Evolutionary conservation across 2,888 invertebrate species (phyloP).

Genomic region (Euclidia mi): DNA sequence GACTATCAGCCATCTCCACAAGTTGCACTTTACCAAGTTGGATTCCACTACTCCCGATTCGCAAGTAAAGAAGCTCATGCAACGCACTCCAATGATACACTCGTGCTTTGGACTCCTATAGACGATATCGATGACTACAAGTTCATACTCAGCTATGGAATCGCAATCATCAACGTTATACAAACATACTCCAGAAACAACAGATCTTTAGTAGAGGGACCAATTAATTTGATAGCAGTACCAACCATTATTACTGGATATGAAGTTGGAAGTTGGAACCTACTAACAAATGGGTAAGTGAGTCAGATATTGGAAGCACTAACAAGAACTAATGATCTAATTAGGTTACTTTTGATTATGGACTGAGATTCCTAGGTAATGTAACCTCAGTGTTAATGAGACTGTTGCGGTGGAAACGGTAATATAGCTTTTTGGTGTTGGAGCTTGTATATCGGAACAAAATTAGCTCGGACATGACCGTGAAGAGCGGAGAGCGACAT

Average conservation of each 20-base stretch:
- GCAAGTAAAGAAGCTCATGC: constrained; percentile 57
- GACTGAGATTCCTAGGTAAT: not conserved
- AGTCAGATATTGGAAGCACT: constrained; percentile 6
- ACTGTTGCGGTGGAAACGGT: no score
- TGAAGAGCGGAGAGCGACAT: not conserved
- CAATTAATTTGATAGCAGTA: constrained; percentile 80
- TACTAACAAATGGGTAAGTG: constrained; percentile 81
- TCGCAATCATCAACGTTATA: constrained; percentile 73
- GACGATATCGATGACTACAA: constrained; percentile 66
- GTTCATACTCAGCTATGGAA: constrained; percentile 74
- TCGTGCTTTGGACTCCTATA: constrained; percentile 77
- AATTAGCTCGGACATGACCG: not conserved
- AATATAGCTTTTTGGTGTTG: not conserved
- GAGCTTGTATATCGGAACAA: not conserved
- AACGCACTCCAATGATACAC: constrained; percentile 67
- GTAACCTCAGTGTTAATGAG: not conserved
- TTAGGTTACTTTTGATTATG: not conserved
- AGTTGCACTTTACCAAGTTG: constrained; percentile 78
- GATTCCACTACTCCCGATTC: constrained; percentile 79
- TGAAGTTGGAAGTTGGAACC: constrained; percentile 82
- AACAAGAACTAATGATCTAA: constrained; percentile 9
- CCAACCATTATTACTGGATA: constrained; percentile 75
- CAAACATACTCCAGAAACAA: constrained; percentile 71
- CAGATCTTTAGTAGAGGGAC: constrained; percentile 71
- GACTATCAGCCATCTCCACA: constrained; percentile 82